Evolutionary conservation across 2,113 vertebrate genomes (phyloP).

Genomic region (Herpailurus yagouaroundi): DNA sequence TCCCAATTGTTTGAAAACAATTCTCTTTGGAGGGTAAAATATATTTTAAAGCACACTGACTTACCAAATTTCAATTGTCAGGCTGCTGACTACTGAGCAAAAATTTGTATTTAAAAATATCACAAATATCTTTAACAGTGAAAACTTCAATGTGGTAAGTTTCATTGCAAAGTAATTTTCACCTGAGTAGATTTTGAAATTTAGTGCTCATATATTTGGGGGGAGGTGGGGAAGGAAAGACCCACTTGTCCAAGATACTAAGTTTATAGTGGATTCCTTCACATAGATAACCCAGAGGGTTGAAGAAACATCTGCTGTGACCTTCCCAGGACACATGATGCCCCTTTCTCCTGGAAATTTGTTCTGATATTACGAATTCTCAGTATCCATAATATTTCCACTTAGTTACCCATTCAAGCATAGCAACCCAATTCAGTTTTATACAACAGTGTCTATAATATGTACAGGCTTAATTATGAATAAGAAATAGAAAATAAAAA

Average conservation of each 20-base stretch:
- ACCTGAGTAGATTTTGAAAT: slow-evolving; percentile 84
- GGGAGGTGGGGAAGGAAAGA: slow-evolving; percentile 17
- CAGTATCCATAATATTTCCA: slow-evolving; percentile 76
- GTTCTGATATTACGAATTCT: slow-evolving; percentile 79
- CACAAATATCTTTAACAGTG: slow-evolving; percentile 77
- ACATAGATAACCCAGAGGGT: slow-evolving; percentile 62
- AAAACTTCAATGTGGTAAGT: slow-evolving; percentile 82
- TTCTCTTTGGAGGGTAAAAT: slow-evolving; percentile 81
- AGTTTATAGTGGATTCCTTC: slow-evolving; percentile 72
- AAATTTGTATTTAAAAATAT: slow-evolving; percentile 79
- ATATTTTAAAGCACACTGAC: slow-evolving; percentile 83
- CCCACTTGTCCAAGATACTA: slow-evolving; percentile 74
- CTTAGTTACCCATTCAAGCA: slow-evolving; percentile 83
- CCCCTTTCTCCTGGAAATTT: slow-evolving; percentile 20
- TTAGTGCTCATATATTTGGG: slow-evolving; percentile 74
- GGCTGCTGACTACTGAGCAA: slow-evolving; percentile 70
- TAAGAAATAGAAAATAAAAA: slow-evolving; percentile 81
- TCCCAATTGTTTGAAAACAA: slow-evolving; percentile 81
- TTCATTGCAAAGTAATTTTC: slow-evolving; percentile 86
- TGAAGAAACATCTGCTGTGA: slow-evolving; percentile 59
- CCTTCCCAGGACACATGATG: background rate
- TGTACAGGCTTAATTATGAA: slow-evolving; percentile 81
- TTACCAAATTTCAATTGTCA: slow-evolving; percentile 78
- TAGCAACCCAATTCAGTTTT: slow-evolving; percentile 82
- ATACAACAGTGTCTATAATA: slow-evolving; percentile 84